A percentile compares a stretch with the other conserved stretches of the same genome.
phyloP scores from a whole-genome alignment of 2,797 vertebrate species.

The Pipistrellus nathusii region DNA sequence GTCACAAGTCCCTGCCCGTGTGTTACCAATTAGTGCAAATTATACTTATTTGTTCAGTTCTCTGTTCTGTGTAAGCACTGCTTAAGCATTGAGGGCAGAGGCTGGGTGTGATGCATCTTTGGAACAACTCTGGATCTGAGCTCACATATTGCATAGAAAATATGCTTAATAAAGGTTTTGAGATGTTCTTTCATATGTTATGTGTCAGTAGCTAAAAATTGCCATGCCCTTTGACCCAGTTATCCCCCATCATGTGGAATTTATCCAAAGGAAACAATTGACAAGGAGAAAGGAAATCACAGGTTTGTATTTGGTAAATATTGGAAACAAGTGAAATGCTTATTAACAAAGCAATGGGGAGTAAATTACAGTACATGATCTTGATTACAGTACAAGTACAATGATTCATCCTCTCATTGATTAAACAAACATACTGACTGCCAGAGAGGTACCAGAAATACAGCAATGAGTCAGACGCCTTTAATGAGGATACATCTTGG shows the following conservation, averaged over 20 bases:
- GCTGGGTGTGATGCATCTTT: neutral
- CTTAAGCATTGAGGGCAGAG: neutral
- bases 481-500: neutral
- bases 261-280: neutral
- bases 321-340: neutral
- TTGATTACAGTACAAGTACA: neutral
- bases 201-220: neutral
- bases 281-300: neutral
- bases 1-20: neutral
- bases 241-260: neutral
- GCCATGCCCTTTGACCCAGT: neutral
- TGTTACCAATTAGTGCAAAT: neutral
- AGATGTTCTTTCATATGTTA: neutral
- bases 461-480: neutral
- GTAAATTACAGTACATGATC: neutral
- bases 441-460: neutral
- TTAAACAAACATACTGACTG: neutral
- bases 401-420: neutral
- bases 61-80: neutral
- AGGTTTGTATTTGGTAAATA: slow-evolving; percentile 52
- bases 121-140: neutral
- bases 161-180: neutral
- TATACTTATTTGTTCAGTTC: neutral
- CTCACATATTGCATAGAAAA: neutral
- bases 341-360: neutral